These are phyloP conservation scores for Cheirogaleus major DNA, from an alignment of 2,797 vertebrate species.

Conservation along the genomic window DNA sequence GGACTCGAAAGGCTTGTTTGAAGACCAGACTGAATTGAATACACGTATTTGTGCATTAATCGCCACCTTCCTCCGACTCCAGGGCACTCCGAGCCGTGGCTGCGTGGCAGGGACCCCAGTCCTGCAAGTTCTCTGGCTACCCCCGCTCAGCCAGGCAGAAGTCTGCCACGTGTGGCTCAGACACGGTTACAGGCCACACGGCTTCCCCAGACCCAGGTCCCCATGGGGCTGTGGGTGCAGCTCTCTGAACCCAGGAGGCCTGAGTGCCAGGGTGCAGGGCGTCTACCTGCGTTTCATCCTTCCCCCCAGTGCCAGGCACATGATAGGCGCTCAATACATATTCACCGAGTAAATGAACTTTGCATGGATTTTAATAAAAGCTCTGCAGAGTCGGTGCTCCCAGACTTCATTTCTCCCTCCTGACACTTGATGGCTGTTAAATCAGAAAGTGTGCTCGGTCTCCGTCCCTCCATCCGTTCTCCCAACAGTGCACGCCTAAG, in stretches of 20 bases:
- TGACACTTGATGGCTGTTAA: background rate
- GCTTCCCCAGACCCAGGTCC: background rate
- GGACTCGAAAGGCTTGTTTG: background rate
- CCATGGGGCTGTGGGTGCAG: fast-evolving
- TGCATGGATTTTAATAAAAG: background rate
- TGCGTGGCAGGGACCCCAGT: fast-evolving
- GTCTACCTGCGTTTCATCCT: fast-evolving
- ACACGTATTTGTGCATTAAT: too few relatives aligned
- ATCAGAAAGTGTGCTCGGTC: fast-evolving
- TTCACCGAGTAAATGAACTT: background rate
- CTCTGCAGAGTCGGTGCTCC: too few relatives aligned
- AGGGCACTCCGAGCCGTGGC: fast-evolving
- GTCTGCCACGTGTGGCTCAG: fast-evolving
- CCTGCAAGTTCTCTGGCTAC: fast-evolving
- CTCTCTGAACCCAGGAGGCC: background rate
- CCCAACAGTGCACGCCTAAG: fast-evolving
- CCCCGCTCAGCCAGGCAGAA: background rate
- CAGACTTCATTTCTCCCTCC: background rate
- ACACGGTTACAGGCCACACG: fast-evolving
- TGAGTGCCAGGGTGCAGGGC: fast-evolving
- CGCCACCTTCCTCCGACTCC: background rate
- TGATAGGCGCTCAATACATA: background rate
- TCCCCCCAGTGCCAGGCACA: background rate
- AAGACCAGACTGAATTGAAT: background rate
- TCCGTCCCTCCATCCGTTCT: background rate